Evolutionary conservation across 2,113 vertebrate genomes (phyloP), one percentile per base, ranked within the genome.

Genomic region (Furnarius figulus): DNA sequence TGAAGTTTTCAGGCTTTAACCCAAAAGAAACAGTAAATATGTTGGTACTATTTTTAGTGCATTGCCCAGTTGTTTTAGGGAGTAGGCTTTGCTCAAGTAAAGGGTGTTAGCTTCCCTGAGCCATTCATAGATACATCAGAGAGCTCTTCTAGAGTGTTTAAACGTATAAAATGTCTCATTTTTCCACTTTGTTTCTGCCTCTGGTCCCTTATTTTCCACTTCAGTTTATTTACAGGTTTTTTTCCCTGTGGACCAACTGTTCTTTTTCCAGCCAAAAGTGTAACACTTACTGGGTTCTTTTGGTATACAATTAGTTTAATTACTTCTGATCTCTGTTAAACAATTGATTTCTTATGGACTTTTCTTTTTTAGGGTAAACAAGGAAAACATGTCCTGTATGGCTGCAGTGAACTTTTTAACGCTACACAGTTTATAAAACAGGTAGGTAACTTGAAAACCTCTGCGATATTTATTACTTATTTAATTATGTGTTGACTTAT

Each of bases 321-420:
- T 20, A 49, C 22, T 68, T 62, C 21, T 67, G 6, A 31, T 71
- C 9, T 82, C 47, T 71, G 35, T 65, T 87, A 59, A 72, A 85
- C 8, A 71, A 25, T 19, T 40, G 6, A 33, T 91, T 73, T 49
- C n/a, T 49, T 85, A 33, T 39, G 47, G 23, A 44, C 47, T 81
- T 56, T 8, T 76, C 9, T 73, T 85, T 90, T 94, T 66, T 89
- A 99, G 99, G 97, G 98, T 28, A 99, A 99, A 93, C 99, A 98
- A 97, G 99, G 99, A 52, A 99, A 99, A 96, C 99, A 99, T 71
- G 97, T 99, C 44, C 96, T 99, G 67, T 99, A 99, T 86, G 99
- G 99, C 95, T 99, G 99, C 98, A 99, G 99, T 96, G 99, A 99
- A 94, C 98, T 99, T 87, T 99, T 99, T 96, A 99, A 98, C 90